Evolutionary conservation across 2,797 vertebrate genomes (phyloP).

Genomic region (Eulemur coronatus): DNA sequence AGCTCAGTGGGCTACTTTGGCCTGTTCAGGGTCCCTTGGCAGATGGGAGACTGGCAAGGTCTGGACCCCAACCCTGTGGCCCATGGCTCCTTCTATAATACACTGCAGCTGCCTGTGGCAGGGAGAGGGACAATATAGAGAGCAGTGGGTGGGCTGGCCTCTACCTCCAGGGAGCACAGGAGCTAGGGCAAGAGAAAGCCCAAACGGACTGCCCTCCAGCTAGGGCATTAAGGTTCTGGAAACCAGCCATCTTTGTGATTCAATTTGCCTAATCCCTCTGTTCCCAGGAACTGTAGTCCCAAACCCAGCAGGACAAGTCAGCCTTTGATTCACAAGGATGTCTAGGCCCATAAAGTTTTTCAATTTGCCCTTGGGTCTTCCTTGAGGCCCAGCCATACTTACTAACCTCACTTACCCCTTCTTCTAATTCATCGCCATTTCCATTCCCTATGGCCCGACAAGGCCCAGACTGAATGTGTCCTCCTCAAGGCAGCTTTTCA

Average conservation of each 20-base stretch:
- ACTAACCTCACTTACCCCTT: background rate
- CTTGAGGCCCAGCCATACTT: background rate
- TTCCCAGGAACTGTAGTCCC: background rate
- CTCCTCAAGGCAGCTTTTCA: slow-evolving; percentile 8
- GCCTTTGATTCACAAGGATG: slow-evolving; percentile 1
- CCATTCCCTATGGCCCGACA: background rate
- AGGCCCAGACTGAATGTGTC: background rate
- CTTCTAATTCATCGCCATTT: slow-evolving; percentile 5
- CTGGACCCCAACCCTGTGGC: background rate
- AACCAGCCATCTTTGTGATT: slow-evolving; percentile 1
- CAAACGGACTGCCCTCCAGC: background rate
- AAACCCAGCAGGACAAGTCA: background rate
- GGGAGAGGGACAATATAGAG: background rate
- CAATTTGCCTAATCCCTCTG: background rate
- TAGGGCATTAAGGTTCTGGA: background rate
- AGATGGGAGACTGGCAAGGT: background rate
- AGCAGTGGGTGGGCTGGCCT: background rate
- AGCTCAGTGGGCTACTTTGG: background rate
- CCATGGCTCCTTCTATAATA: background rate
- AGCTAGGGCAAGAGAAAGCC: background rate
- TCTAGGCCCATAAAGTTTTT: background rate
- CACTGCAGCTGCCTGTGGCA: background rate
- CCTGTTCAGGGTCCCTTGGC: background rate
- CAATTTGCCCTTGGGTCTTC: background rate
- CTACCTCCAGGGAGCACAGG: background rate